A percentile compares a stretch with the other conserved stretches of the same genome.
These are phyloP conservation scores for Corythucha ciliata DNA, from an alignment of 2,888 invertebrate genomes.

Conservation along the genomic window DNA sequence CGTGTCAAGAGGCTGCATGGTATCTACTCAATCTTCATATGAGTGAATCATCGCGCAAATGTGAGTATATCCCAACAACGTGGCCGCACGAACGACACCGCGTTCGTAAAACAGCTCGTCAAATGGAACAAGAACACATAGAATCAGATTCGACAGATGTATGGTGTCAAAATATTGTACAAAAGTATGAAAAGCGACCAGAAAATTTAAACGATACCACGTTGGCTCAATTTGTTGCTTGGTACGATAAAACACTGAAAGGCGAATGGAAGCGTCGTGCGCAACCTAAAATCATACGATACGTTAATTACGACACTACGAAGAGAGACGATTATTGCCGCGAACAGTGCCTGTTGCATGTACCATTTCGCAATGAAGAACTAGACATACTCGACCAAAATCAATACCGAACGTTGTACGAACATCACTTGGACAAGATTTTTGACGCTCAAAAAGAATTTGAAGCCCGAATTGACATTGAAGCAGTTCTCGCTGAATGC, in stretches of 20 bases:
- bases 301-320: background rate
- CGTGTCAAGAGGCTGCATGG: conserved; percentile 12
- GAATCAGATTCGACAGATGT: conserved; percentile 39
- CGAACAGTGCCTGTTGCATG: too few species aligned
- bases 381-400: conserved; percentile 22
- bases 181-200: conserved; percentile 14
- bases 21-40: conserved; percentile 21
- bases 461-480: conserved; percentile 6
- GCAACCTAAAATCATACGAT: conserved; percentile 1
- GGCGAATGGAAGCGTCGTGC: background rate
- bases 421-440: background rate
- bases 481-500: conserved; percentile 4
- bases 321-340: background rate
- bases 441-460: background rate
- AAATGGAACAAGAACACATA: conserved; percentile 7
- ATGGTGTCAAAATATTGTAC: conserved; percentile 34
- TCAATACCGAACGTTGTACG: conserved; percentile 3
- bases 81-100: conserved; percentile 38
- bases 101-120: conserved; percentile 36
- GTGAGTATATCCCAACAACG: conserved; percentile 23
- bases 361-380: conserved; percentile 7
- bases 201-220: background rate
- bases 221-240: conserved; percentile 8
- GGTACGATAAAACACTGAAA: conserved; percentile 6
- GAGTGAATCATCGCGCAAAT: conserved; percentile 17